phyloP scores from a whole-genome alignment of 1,140 invertebrate species.

The Araneus ventricosus region DNA sequence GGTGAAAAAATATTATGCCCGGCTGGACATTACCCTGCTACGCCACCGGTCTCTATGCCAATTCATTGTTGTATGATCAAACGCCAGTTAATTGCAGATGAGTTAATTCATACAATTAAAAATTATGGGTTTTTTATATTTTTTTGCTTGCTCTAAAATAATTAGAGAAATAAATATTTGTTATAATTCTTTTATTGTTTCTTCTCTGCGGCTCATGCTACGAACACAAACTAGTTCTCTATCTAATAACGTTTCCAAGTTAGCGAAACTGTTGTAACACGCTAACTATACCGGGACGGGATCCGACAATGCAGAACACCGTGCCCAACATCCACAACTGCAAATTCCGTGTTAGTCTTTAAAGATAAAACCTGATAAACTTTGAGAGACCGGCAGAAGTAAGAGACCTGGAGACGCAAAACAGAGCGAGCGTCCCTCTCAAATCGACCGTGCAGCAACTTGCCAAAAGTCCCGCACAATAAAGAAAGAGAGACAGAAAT shows the following conservation, averaged over 20 bases:
- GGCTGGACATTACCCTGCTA: no score
- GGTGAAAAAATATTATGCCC: no score
- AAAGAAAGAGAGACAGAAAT: slow-evolving; percentile 7
- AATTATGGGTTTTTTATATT: no score
- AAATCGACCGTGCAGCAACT: not conserved
- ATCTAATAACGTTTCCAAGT: not conserved
- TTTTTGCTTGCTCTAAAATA: no score
- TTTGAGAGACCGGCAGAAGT: not conserved
- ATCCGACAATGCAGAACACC: not conserved
- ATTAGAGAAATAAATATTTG: no score
- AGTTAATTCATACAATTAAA: no score
- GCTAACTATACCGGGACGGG: not conserved
- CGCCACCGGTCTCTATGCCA: no score
- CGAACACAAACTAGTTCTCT: not conserved
- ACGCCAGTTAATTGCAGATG: no score
- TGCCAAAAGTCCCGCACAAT: not conserved
- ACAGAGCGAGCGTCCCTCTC: not conserved
- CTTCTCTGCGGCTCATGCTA: not conserved
- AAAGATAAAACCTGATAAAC: not conserved
- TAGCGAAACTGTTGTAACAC: not conserved
- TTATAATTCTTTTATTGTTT: no score
- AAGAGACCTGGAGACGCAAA: not conserved
- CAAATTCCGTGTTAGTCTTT: not conserved
- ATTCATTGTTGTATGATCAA: no score
- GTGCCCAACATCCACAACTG: not conserved